Evolutionary conservation across 2,888 invertebrate species (phyloP).

Genomic region (Pecten maximus): DNA sequence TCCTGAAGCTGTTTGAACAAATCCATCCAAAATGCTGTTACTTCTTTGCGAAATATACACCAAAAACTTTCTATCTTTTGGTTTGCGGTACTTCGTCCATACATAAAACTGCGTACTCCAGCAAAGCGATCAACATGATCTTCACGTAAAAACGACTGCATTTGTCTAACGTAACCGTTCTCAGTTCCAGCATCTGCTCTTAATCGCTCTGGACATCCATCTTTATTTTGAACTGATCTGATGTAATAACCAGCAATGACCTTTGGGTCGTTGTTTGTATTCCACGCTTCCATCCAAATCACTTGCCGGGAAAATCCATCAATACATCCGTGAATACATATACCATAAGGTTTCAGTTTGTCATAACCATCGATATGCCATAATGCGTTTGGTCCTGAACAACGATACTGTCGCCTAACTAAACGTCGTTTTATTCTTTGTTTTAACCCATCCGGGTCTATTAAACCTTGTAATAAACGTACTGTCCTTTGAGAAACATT

Average conservation of each 20-base stretch:
- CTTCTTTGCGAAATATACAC: background rate
- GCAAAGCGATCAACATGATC: background rate
- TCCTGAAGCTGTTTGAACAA: background rate
- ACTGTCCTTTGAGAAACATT: too few species aligned
- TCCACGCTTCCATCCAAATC: too few species aligned
- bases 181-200: background rate
- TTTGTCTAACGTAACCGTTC: background rate
- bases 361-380: background rate
- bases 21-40: background rate
- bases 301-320: too few species aligned
- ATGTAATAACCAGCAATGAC: too few species aligned
- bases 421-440: background rate
- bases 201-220: background rate
- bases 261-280: too few species aligned
- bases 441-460: background rate
- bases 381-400: background rate
- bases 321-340: too few species aligned
- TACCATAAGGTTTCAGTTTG: too few species aligned
- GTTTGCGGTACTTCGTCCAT: background rate
- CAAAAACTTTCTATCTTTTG: background rate
- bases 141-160: background rate
- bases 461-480: background rate
- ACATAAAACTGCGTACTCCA: constrained; percentile 6
- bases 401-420: background rate
- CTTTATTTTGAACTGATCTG: background rate